Evolutionary conservation across 1,140 invertebrate species (phyloP), one percentile per base, ranked within the genome.

Genomic region (Halyomorpha halys): DNA sequence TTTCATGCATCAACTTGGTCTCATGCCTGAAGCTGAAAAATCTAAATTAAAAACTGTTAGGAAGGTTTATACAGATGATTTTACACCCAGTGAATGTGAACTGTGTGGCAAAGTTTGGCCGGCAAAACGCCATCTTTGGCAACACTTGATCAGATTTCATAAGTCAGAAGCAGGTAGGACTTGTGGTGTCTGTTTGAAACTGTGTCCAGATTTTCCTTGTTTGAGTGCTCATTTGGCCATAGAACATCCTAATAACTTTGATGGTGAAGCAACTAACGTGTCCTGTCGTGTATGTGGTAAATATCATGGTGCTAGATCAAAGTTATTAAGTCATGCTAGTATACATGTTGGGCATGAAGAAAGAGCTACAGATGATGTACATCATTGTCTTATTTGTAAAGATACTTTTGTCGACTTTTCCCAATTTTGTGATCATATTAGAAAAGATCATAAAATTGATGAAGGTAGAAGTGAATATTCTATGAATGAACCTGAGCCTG

Each of bases 81-180:
- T 62, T 27, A 45, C 59, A 3, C 62, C 66, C 0, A 68, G 66
- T 21, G 25, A 74, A 0, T 83, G 82, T 66, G 80, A 82, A 62
- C 78, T 82, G 0, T 83, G 82, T 65, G 77, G 76, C 1, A 83
- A 83, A 70, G 77, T 76, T 19, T 83, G 80, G 80, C 80, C 81
- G 0, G 80, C 79, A 0, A 81, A 81, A 65, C 81, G 81, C 67
- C 81, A 82, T 66, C 70, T 82, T 0, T 83, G 82, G 82, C 81
- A 83, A 68, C 82, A 83, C 69, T 72, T 83, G 21, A 83, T 83
- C 34, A 71, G 82, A 11, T 82, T 80, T 67, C 82, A 83, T 70
- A 75, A 78, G 30, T 71, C 73, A 2, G 79, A 79, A 64, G 80
- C 81, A 0, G 80, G 80, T 0, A 80, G 80, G 0, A 79, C 81